Evolutionary conservation across 2,113 vertebrate genomes (phyloP), one percentile per base, ranked within the genome.

Genomic region (Oxyura jamaicensis): DNA sequence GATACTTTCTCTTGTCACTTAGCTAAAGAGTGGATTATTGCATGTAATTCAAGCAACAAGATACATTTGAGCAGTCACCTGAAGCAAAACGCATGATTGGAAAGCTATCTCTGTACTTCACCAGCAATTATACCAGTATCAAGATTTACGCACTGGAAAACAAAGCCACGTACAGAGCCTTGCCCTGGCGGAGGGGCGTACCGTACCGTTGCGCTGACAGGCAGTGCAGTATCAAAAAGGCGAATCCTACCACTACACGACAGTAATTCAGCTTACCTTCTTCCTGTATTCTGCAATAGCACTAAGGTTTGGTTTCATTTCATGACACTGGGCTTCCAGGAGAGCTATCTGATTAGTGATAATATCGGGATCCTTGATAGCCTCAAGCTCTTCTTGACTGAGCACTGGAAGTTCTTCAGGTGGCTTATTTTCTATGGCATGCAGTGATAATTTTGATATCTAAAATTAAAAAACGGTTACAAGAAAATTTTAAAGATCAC

Each of bases 301-400:
- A 0, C 98, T 97, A 7, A 99, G 98, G 97, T 99, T 99, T 91
- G 99, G 99, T 66, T 98, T 99, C 93, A 99, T 98, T 92, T 99
- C 97, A 18, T 98, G 95, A 42, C 98, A 98, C 82, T 98, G 98
- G 2, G 99, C 98, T 98, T 99, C 99, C 60, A 99, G 91, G 33
- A 99, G 98, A 60, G 98, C 98, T 58, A 99, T 99, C 52, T 98
- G 98, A 66, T 99, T 99, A 71, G 98, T 98, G 73, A 99, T 97
- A 76, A 92, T 36, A 22, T 98, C 97, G 20, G 99, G 98, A 62
- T 98, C 97, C 20, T 97, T 95, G 79, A 99, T 98, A 36, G 97
- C 97, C 50, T 98, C 96, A 14, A 99, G 98, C 63, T 99, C 98
- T 35, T 97, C 98, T 12, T 97, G 20, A 21, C 91, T 97, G 35